These are phyloP conservation scores for Scrobipalpa atriplicella DNA, from an alignment of 2,888 invertebrate species.

Conservation along the genomic window DNA sequence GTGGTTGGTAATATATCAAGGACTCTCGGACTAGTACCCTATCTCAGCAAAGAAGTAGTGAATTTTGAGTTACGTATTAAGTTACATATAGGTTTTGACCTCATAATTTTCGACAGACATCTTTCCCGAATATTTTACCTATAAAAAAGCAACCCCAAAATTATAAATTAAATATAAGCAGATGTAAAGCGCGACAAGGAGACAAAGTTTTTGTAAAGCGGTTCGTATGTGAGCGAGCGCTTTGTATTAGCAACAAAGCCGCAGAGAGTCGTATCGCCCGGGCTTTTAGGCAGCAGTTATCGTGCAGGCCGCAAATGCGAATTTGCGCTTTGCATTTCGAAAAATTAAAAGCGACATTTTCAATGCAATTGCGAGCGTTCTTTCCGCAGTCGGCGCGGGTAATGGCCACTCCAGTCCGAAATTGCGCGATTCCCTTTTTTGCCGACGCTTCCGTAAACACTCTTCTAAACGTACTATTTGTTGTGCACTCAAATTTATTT, in stretches of 20 bases:
- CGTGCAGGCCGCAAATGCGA: conserved; percentile 71
- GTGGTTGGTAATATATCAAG: conserved; percentile 67
- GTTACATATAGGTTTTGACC: no score
- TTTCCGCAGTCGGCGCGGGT: conserved; percentile 71
- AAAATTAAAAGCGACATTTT: conserved; percentile 80
- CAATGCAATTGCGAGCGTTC: conserved; percentile 75
- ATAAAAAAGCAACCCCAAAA: not conserved
- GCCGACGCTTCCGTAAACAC: conserved; percentile 69
- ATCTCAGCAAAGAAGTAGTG: conserved; percentile 27
- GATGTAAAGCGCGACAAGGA: conserved; percentile 31
- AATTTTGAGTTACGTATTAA: no score
- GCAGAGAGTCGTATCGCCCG: conserved; percentile 60
- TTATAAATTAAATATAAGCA: not conserved
- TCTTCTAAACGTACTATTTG: conserved; percentile 61
- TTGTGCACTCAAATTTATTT: conserved; percentile 50
- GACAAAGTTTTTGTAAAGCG: conserved; percentile 68
- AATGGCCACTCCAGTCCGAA: conserved; percentile 79
- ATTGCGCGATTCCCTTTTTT: conserved; percentile 65
- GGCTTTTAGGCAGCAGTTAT: conserved; percentile 78
- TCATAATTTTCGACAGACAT: no score
- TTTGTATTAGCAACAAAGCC: conserved; percentile 76
- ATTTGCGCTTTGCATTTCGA: conserved; percentile 78
- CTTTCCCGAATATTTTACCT: not conserved
- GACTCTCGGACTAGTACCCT: conserved; percentile 12
- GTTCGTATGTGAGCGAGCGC: conserved; percentile 64